Base-by-base conservation (phyloP, 2,888 invertebrate genomes). In the Prosopocoilus inquinatus region DNA sequence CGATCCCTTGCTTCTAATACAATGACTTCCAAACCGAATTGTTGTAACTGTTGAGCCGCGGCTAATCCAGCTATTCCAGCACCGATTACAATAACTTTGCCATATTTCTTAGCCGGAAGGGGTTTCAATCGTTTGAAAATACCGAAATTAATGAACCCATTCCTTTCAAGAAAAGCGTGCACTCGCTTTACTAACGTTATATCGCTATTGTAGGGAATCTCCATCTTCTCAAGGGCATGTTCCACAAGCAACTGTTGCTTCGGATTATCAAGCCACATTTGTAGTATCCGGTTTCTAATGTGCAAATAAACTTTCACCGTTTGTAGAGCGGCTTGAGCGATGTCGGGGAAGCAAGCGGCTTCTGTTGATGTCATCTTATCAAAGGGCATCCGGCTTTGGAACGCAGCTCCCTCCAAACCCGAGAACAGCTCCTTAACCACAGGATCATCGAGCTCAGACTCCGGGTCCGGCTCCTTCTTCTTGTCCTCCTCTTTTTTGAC, bases 141-240 rank as follows among this genome's bases (percentile, higher is more conserved):
- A 0, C 99, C 99, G 80, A 94, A 98, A 79, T 99, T 99, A 60
- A 99, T 96, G 69, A 92, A 95, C 2, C 98, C 97, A 77, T 97
- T 94, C 43, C 99, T 84, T 71, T 97, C 94, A 35, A 99, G 80
- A 76, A 92, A 99, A 0, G 91, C 89, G 78, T 95, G 95, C 32
- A 94, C 85, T 62, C 96, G 84, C 71, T 87, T 84, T 1, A 96
- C 85, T 15, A 98, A 78, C 7, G 86, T 85, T 3, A 88, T 86
- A 77, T 98, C 96, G 71, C 92, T 94, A 75, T 96, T 96, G 70
- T 94, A 98, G 0, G 98, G 97, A 4, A 91, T 82, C 79, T 90
- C 89, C 76, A 98, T 87, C 71, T 89, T 88, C 35, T 90, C 86
- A 36, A 95, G 78, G 12, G 89, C 87, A 75, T 85, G 84, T 70